Base-by-base conservation (phyloP, 2,797 vertebrate genomes). In the Gymnoscopelus braueri region DNA sequence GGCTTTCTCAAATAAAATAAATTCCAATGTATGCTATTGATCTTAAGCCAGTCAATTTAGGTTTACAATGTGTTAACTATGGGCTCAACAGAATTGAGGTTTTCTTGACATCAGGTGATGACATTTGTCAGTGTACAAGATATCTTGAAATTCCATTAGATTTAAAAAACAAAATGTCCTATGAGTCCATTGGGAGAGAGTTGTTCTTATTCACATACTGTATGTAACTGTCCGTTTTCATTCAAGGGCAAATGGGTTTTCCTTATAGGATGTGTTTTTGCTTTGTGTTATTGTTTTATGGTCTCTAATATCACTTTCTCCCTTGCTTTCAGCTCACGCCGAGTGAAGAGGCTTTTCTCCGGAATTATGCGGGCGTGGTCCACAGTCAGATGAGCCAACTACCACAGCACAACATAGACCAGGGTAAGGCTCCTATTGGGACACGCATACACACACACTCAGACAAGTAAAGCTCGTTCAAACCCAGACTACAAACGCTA, bases 341-440 rank as follows among this genome's bases (percentile, higher is more conserved):
- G 29, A 99, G 92, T 12, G 98, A 99, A 92, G 98, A 99, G 85
- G 97, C 97, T 63, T 99, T 99, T 91, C 95, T 99, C 83, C 96
- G 96, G 74, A 97, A 94, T 1, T 99, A 99, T 0, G 96, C 97
- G 0, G 98, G 97, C 54, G 96, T 99, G 86, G 98, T 97, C 85
- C 97, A 94, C 92, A 98, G 95, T 93, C 98, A 99, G 92, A 97
- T 99, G 89, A 99, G 97, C 92, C 97, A 98, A 85, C 94, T 99
- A 73, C 98, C 98, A 29, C 97, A 97, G 92, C 98, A 99, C 93
- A 96, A 96, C 72, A 98, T 99, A 65, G 97, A 99, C 88, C 98
- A 99, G 94, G 98, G 98, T 98, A 92, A 93, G 89, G 9, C 68
- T 4, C 10, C 23, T 48, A 29, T 1, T 51, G 14, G 14, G 44